A percentile compares a stretch with the other conserved stretches of the same genome.
These are phyloP conservation scores for Aulostomus chinensis DNA, from an alignment of 2,797 vertebrate genomes.

Conservation along the genomic window DNA sequence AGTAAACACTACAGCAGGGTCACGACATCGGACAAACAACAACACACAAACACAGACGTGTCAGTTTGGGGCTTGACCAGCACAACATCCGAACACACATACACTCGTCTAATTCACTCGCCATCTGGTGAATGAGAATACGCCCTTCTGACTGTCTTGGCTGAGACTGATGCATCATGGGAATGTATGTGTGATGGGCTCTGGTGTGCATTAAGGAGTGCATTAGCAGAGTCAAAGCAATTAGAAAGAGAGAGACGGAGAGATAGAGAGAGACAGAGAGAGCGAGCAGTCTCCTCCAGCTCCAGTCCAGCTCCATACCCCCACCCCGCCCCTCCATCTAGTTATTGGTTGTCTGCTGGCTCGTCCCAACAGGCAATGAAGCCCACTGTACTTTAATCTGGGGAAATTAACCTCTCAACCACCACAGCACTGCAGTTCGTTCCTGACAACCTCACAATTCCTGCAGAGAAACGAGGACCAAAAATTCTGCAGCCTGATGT, in stretches of 20 bases:
- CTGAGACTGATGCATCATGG: conserved; percentile 69
- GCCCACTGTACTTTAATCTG: background rate
- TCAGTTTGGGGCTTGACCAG: background rate
- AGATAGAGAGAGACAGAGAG: no score
- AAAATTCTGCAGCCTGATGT: no score
- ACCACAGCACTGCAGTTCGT: no score
- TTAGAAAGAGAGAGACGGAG: conserved; percentile 34
- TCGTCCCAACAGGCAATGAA: conserved; percentile 4
- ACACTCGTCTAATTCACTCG: background rate
- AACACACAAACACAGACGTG: conserved; percentile 1
- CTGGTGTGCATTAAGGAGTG: conserved; percentile 48
- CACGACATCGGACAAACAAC: background rate
- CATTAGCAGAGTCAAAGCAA: conserved; percentile 50
- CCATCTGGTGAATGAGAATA: conserved; percentile 37
- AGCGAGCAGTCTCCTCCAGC: no score
- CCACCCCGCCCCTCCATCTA: background rate
- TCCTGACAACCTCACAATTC: no score
- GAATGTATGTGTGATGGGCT: conserved; percentile 27
- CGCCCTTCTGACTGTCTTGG: conserved; percentile 41
- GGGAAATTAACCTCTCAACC: no score
- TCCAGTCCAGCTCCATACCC: no score
- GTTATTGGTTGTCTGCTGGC: background rate
- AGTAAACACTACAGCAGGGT: background rate
- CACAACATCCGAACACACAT: conserved; percentile 4
- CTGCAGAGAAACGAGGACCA: no score